These are phyloP conservation scores for Bucorvus abyssinicus DNA, from an alignment of 2,797 vertebrate genomes.

Conservation along the genomic window DNA sequence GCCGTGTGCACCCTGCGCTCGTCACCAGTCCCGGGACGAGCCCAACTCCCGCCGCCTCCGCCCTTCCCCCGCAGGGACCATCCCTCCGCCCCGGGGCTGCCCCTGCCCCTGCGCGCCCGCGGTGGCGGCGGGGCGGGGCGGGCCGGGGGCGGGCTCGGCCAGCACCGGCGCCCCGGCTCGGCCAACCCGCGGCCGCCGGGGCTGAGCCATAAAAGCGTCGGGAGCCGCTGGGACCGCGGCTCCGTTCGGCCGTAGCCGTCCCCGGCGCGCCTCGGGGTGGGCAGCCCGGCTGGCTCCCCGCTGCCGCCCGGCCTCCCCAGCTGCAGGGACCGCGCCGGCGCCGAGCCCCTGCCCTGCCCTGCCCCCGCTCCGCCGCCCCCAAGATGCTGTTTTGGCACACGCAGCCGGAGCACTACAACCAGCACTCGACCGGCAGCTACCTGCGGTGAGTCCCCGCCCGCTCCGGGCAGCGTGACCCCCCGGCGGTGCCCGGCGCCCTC, in stretches of 20 bases:
- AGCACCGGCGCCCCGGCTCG: not conserved
- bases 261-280: not conserved
- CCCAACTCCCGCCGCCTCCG: not conserved
- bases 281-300: not conserved
- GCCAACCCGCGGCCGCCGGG: conserved; percentile 19
- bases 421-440: conserved; percentile 82
- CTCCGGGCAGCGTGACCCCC: not conserved
- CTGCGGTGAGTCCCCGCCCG: conserved; percentile 83
- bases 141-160: not conserved
- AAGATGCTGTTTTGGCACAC: conserved; percentile 93
- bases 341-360: not conserved
- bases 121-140: not conserved
- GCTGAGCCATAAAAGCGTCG: conserved; percentile 47
- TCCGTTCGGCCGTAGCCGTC: not conserved
- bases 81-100: not conserved
- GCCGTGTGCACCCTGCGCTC: not conserved
- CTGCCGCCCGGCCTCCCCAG: not conserved
- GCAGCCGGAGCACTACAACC: conserved; percentile 89
- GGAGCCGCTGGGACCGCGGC: not conserved
- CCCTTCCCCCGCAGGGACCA: not conserved
- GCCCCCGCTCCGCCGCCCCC: not conserved
- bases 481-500: not conserved
- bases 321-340: not conserved
- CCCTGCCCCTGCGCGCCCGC: not conserved
- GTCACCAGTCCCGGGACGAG: not conserved